Evolutionary conservation across 2,888 invertebrate genomes (phyloP), one percentile per base, ranked within the genome.

Genomic region (Linnaemya tessellans): DNA sequence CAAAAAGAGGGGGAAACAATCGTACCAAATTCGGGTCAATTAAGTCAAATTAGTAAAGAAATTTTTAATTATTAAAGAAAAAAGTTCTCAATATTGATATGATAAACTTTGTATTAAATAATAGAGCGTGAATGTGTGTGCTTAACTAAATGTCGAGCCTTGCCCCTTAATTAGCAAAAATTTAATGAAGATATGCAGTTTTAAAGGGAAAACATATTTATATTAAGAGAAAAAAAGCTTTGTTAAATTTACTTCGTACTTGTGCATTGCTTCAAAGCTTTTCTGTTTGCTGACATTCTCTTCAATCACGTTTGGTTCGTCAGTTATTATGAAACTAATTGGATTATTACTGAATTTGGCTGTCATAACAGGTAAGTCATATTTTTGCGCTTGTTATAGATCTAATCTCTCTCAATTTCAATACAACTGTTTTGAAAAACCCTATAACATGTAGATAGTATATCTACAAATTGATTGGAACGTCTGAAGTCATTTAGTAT

Each of bases 341-440:
- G 92, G 91, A 91, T 91, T 92, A 89, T 87, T 92, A 88, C 88
- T 91, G 90, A 91, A 91, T 91, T 91, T 92, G 90, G 92, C 91
- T 89, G 90, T 89, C 88, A 89, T 91, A 90, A 91, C 91, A 91
- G 91, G 91, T 91, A 88, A 90, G 90, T 84, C 79, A 67, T 38
- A 80, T 71, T 30, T 15, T 43, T 65, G 46, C 71, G 38, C 13
- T 65, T 75, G 22, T 67, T 70, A 15, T 56, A 62, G 62, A 25
- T 73, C 20, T 54, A 13, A 15, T 54, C 70, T 68, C 18, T 74
- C 56, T 4, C 35, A 73, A 10, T 67, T 60, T 80, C 18, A 25
- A 49, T 74, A 18, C 38, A 43, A 13, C 1, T 43, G 13, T 13
- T 43, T 49, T 7, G 1, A 18, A 18, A 13, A n/a, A 49, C n/a